Conservation (phyloP, 2,888 invertebrate species). For the Danaus chrysippus region DNA sequence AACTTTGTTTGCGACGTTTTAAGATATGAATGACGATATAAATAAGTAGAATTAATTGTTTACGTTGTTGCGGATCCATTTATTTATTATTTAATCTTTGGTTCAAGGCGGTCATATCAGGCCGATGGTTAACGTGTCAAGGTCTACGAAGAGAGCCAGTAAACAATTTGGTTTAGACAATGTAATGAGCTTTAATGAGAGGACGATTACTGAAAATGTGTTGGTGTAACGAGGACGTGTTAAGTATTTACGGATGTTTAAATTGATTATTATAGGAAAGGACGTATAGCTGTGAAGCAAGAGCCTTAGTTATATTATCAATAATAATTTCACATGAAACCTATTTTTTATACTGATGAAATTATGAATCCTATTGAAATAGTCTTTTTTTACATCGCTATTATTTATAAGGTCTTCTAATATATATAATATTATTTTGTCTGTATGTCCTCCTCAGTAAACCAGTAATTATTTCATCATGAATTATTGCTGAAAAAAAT, state of each 20-base stretch:
- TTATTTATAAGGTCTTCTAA: too few species aligned
- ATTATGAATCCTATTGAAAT: too few species aligned
- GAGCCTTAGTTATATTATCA: not conserved
- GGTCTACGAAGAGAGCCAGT: conserved; percentile 51
- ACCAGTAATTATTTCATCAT: too few species aligned
- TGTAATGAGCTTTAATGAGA: conserved; percentile 44
- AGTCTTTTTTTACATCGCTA: too few species aligned
- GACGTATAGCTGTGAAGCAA: not conserved
- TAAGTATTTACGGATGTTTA: conserved; percentile 5
- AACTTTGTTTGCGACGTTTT: not conserved
- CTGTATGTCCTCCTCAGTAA: too few species aligned
- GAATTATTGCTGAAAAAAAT: too few species aligned
- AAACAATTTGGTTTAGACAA: conserved; percentile 53
- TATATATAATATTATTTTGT: too few species aligned
- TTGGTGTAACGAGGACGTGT: conserved; percentile 1
- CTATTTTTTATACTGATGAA: too few species aligned
- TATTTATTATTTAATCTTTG: conserved; percentile 35
- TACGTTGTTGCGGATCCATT: conserved; percentile 18
- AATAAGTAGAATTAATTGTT: conserved; percentile 11
- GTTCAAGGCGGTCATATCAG: conserved; percentile 38
- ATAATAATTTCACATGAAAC: too few species aligned
- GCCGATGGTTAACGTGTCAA: conserved; percentile 50
- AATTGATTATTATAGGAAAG: conserved; percentile 3
- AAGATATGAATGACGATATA: not conserved
- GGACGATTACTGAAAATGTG: conserved; percentile 5